phyloP scores from a whole-genome alignment of 35 echinoderm and acorn worm species.

The Acanthaster planci region DNA sequence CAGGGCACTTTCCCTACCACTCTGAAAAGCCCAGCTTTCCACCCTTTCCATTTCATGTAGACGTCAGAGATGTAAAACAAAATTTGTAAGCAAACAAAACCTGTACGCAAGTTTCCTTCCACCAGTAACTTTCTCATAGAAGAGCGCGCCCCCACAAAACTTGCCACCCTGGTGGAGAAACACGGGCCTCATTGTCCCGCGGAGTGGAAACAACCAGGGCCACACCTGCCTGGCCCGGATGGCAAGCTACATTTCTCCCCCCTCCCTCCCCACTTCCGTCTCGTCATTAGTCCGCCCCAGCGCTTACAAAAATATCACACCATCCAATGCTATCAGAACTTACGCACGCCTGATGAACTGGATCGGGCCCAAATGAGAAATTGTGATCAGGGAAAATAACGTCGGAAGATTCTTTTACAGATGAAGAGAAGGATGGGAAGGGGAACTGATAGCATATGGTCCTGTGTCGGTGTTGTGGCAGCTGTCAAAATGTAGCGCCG shows the following conservation, averaged over 20 bases:
- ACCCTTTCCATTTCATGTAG: too few species aligned
- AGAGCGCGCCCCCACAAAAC: too few species aligned
- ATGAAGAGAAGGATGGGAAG: neutral
- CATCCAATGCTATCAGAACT: neutral
- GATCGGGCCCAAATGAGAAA: neutral
- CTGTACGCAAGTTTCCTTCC: too few species aligned
- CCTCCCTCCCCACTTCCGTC: too few species aligned
- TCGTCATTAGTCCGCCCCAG: neutral
- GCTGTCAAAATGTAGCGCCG: neutral
- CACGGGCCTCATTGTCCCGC: neutral
- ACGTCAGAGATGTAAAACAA: too few species aligned
- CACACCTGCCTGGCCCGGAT: neutral
- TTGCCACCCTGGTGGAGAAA: too few species aligned
- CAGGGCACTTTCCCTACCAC: too few species aligned
- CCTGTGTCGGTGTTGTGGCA: neutral
- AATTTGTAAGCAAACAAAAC: too few species aligned
- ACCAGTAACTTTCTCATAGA: too few species aligned
- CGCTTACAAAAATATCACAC: conserved; percentile 16
- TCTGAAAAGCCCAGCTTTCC: too few species aligned
- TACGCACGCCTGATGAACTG: neutral
- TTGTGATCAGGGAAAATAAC: neutral
- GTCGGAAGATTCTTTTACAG: conserved; percentile 5
- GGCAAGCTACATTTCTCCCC: neutral
- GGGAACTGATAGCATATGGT: neutral
- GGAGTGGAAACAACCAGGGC: neutral